phyloP scores from a whole-genome alignment of 2,888 invertebrate species.

The Drosophila flavopinicola region DNA sequence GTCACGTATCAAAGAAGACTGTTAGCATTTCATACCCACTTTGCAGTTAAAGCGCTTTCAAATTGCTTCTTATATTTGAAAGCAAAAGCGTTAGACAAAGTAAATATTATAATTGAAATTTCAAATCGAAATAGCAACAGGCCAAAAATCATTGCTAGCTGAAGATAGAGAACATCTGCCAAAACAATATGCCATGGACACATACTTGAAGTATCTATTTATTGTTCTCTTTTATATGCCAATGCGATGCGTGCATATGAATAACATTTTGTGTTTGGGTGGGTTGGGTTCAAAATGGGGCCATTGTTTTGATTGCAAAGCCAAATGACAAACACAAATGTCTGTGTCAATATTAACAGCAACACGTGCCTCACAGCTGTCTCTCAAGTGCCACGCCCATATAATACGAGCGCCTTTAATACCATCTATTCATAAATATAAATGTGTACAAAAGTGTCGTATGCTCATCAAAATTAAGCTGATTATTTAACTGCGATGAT shows the following conservation, averaged over 20 bases:
- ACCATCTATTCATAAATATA: neutral
- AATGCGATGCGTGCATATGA: conserved; percentile 65
- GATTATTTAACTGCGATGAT: conserved; percentile 35
- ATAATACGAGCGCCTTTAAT: conserved; percentile 1
- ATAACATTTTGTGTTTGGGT: conserved; percentile 33
- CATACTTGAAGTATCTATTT: conserved; percentile 19
- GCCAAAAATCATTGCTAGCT: conserved; percentile 26
- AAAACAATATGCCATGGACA: conserved; percentile 18
- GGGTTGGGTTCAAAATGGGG: conserved; percentile 1
- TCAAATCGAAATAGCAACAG: conserved; percentile 48
- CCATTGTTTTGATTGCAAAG: conserved; percentile 33
- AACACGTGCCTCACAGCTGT: conserved; percentile 24
- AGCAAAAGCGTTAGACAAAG: conserved; percentile 41
- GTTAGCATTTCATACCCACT: neutral
- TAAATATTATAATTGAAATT: conserved; percentile 52
- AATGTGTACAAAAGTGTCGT: neutral
- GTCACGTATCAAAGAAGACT: too few species aligned
- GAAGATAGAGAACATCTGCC: conserved; percentile 54
- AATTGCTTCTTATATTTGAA: conserved; percentile 23
- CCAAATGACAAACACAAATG: conserved; percentile 12
- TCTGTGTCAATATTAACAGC: conserved; percentile 19
- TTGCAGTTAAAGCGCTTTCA: conserved; percentile 11
- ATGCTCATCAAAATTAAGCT: neutral
- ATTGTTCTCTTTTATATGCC: conserved; percentile 4
- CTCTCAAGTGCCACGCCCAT: conserved; percentile 6